Evolutionary conservation across 2,113 vertebrate species (phyloP).

Genomic region (Peromyscus californicus): DNA sequence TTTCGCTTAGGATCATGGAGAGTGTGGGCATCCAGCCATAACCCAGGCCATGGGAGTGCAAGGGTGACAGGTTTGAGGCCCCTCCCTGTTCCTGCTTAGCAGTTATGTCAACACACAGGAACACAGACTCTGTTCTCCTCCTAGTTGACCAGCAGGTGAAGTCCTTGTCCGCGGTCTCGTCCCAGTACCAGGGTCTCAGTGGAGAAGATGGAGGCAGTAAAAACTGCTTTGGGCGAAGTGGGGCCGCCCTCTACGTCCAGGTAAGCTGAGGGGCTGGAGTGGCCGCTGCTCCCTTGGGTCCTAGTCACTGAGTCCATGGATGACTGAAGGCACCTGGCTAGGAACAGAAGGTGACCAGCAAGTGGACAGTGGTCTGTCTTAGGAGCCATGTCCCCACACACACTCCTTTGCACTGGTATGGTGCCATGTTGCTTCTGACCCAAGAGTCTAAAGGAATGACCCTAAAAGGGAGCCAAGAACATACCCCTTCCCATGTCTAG

Average conservation of each 20-base stretch:
- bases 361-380: neutral
- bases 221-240: conserved; percentile 94
- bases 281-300: neutral
- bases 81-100: neutral
- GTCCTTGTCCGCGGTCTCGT: conserved; percentile 90
- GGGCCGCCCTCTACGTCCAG: conserved; percentile 85
- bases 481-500: neutral
- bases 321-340: neutral
- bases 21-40: neutral
- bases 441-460: neutral
- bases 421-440: neutral
- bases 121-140: neutral
- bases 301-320: neutral
- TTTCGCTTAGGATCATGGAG: neutral
- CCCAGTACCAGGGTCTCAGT: conserved; percentile 89
- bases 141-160: conserved; percentile 92
- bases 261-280: conserved; percentile 85
- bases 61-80: too few species aligned
- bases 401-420: neutral
- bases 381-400: neutral
- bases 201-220: conserved; percentile 92
- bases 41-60: neutral
- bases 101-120: neutral
- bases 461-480: neutral
- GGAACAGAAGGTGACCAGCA: neutral